Percentiles rank a stretch among this genome's conserved stretches.
Conservation (phyloP, 2,797 vertebrate genomes). For the Danio kyathit region DNA sequence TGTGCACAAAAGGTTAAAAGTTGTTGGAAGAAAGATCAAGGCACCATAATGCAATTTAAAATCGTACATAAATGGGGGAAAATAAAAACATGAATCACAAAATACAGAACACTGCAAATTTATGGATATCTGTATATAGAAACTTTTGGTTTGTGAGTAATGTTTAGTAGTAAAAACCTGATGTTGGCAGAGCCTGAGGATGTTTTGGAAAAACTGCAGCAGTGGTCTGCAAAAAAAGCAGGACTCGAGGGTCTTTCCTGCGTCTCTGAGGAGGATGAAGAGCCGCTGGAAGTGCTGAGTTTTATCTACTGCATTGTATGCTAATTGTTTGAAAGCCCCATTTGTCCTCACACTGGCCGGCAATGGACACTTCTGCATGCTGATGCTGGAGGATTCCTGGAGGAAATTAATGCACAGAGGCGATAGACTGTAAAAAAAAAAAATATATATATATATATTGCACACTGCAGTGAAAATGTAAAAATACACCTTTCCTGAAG, state of each 20-base stretch:
- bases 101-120: no score
- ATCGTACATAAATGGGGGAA: no score
- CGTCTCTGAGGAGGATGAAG: background rate
- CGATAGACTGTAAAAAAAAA: background rate
- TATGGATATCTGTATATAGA: no score
- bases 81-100: no score
- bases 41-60: no score
- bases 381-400: background rate
- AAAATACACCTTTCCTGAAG: background rate
- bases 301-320: constrained; percentile 28
- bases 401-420: constrained; percentile 1
- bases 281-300: background rate
- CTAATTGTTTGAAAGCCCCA: constrained; percentile 45
- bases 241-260: background rate
- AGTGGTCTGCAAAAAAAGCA: background rate
- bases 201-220: background rate
- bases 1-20: no score
- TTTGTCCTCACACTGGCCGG: constrained; percentile 17
- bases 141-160: no score
- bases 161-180: no score
- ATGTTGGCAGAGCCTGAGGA: background rate
- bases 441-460: no score
- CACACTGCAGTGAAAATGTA: background rate
- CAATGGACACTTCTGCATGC: background rate
- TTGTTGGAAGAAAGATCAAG: no score